These are phyloP conservation scores for Paguma larvata DNA, from an alignment of 2,797 vertebrate species.

Conservation along the genomic window DNA sequence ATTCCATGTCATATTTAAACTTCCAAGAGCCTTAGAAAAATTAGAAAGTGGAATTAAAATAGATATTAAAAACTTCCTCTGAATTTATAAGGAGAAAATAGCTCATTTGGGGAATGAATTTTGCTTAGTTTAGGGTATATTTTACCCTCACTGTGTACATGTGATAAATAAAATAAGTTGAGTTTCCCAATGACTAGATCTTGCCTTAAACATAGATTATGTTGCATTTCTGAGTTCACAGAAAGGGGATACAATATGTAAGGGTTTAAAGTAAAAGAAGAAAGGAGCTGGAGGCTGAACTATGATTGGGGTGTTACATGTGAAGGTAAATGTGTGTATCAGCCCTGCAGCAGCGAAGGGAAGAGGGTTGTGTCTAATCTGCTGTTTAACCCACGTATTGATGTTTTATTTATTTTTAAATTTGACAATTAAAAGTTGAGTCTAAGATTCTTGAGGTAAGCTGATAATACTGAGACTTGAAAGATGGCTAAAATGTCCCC, in stretches of 20 bases:
- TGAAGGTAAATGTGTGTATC: rapidly evolving
- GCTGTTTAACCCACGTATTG: background rate
- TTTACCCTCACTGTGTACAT: background rate
- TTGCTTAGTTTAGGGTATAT: conserved; percentile 42
- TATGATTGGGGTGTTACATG: rapidly evolving
- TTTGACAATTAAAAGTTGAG: background rate
- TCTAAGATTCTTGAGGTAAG: background rate
- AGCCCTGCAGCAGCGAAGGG: background rate
- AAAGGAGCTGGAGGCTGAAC: background rate
- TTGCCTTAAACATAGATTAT: background rate
- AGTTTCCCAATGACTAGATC: background rate
- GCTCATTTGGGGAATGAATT: background rate
- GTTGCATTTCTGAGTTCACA: background rate
- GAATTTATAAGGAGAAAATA: conserved; percentile 44
- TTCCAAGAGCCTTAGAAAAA: background rate
- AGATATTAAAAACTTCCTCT: conserved; percentile 37
- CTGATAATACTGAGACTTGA: background rate
- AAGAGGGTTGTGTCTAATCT: background rate
- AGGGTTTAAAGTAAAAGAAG: background rate
- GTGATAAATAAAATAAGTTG: background rate
- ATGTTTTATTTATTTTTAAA: background rate
- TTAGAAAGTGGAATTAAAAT: background rate
- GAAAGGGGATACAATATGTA: background rate
- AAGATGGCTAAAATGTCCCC: background rate
- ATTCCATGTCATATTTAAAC: background rate